Conservation (phyloP, 2,797 vertebrate genomes). For the Tauraco hartlaubi region DNA sequence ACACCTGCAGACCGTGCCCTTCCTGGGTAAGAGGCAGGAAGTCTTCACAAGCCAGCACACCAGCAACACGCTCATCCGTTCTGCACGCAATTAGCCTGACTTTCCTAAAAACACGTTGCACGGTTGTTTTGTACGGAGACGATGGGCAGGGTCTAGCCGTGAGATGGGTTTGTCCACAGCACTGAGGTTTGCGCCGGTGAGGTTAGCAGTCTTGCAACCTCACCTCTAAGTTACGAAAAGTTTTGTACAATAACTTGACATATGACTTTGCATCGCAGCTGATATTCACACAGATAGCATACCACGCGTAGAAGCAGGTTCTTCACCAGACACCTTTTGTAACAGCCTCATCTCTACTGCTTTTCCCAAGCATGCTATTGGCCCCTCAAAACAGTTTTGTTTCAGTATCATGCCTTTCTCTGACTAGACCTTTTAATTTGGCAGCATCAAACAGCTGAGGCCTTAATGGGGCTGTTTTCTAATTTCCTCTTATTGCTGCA, state of each 20-base stretch:
- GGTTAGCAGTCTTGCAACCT: slow-evolving; percentile 16
- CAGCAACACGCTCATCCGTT: neutral
- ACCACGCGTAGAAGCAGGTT: slow-evolving; percentile 9
- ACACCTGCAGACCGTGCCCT: slow-evolving; percentile 60
- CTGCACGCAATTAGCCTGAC: neutral
- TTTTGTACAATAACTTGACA: neutral
- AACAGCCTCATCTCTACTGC: neutral
- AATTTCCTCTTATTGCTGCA: neutral
- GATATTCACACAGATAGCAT: slow-evolving; percentile 37
- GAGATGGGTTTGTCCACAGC: neutral
- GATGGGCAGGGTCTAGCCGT: neutral
- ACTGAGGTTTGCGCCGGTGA: neutral
- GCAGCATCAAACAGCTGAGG: neutral
- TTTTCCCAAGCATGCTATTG: slow-evolving; percentile 14
- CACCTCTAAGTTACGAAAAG: neutral
- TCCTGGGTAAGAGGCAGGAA: slow-evolving; percentile 61
- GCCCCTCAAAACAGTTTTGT: neutral
- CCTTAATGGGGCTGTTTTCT: neutral
- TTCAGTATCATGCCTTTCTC: neutral
- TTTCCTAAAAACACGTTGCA: neutral
- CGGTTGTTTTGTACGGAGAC: neutral
- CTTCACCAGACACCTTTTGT: neutral
- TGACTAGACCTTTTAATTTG: neutral
- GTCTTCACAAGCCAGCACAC: neutral
- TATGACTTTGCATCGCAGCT: neutral